Conservation (phyloP, 2,113 vertebrate species). For the Sitta europaea region DNA sequence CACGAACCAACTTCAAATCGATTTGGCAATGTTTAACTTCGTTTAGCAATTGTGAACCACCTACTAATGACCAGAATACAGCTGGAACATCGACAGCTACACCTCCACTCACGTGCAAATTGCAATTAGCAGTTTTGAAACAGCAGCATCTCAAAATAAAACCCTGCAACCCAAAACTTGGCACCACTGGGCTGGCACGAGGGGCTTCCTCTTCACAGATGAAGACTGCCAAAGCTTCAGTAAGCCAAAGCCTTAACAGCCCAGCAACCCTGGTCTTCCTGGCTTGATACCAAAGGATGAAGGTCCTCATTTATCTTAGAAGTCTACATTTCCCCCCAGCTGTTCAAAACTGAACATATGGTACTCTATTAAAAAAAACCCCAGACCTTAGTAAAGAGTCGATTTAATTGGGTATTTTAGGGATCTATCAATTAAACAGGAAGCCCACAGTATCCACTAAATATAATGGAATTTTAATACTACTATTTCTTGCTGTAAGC, state of each 20-base stretch:
- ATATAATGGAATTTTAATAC: neutral
- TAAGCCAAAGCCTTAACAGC: neutral
- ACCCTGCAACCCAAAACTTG: neutral
- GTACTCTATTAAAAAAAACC: neutral
- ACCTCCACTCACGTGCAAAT: neutral
- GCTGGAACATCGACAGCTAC: neutral
- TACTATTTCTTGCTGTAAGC: neutral
- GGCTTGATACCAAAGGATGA: neutral
- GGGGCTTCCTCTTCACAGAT: neutral
- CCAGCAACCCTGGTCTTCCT: neutral
- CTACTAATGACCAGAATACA: neutral
- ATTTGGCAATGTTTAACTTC: neutral
- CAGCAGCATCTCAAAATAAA: neutral
- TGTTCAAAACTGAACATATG: neutral
- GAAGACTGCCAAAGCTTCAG: neutral
- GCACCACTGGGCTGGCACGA: neutral
- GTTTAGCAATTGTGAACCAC: neutral
- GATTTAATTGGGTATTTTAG: neutral
- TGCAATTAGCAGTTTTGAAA: neutral
- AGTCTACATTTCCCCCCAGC: neutral
- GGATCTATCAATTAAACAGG: neutral
- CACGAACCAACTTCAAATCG: neutral
- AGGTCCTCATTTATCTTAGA: neutral
- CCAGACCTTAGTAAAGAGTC: neutral
- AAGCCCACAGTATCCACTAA: neutral